Conservation (phyloP, 2,888 invertebrate genomes). For the Chrysolina haemoptera region DNA sequence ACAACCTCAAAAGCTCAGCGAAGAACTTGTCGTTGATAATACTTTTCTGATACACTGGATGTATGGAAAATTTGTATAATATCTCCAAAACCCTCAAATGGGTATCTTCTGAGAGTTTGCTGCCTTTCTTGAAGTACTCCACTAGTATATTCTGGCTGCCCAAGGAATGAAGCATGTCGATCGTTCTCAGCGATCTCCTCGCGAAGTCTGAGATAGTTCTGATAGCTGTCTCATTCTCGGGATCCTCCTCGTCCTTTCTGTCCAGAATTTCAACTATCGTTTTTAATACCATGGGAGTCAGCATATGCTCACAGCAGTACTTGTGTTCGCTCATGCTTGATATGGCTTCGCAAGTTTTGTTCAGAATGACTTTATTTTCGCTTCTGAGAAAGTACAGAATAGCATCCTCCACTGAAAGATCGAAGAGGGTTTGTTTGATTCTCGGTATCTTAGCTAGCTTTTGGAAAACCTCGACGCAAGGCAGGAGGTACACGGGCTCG, state of each 20-base stretch:
- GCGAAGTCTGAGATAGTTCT: constrained; percentile 58
- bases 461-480: constrained; percentile 54
- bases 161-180: constrained; percentile 53
- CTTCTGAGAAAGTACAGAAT: constrained; percentile 58
- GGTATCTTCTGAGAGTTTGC: constrained; percentile 48
- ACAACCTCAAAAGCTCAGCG: constrained; percentile 48
- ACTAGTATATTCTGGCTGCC: constrained; percentile 53
- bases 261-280: constrained; percentile 55
- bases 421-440: constrained; percentile 59
- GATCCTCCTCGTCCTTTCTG: constrained; percentile 54
- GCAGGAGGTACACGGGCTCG: constrained; percentile 50
- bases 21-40: constrained; percentile 51
- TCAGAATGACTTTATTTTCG: constrained; percentile 55
- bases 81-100: constrained; percentile 56
- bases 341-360: constrained; percentile 58
- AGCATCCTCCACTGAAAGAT: constrained; percentile 61
- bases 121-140: constrained; percentile 55
- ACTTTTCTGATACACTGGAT: constrained; percentile 51
- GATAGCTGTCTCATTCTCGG: constrained; percentile 58
- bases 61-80: constrained; percentile 52
- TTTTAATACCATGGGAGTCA: constrained; percentile 57
- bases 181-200: constrained; percentile 53
- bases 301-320: constrained; percentile 62
- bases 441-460: constrained; percentile 56
- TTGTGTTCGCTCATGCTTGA: constrained; percentile 60